phyloP scores from a whole-genome alignment of 2,113 vertebrate species.

The Aleadryas rufinucha region DNA sequence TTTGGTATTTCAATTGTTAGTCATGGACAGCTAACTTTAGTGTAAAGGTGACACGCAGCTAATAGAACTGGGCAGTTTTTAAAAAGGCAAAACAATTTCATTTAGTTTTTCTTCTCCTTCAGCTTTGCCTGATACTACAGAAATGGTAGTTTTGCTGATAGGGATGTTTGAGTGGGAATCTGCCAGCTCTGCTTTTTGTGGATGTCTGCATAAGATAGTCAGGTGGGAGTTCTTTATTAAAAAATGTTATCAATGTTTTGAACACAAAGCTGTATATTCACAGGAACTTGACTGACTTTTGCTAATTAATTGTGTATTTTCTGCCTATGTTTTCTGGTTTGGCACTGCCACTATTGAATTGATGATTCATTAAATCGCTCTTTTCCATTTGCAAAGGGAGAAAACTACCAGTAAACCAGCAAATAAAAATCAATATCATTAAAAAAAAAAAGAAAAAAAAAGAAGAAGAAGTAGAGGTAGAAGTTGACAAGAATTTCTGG shows the following conservation, averaged over 20 bases:
- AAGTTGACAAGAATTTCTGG: background rate
- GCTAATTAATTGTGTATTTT: background rate
- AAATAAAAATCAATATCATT: slow-evolving; percentile 21
- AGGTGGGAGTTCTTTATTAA: background rate
- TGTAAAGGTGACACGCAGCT: background rate
- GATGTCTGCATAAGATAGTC: background rate
- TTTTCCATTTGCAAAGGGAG: background rate
- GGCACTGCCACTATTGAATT: background rate
- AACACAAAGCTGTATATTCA: background rate
- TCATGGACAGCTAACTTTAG: background rate
- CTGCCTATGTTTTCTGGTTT: background rate
- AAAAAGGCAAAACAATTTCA: background rate
- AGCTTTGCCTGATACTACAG: background rate
- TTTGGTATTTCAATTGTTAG: background rate
- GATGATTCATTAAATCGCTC: background rate
- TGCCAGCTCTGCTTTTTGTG: background rate
- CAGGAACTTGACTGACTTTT: background rate
- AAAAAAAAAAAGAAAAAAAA: background rate
- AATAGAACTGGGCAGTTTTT: background rate
- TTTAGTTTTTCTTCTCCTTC: background rate
- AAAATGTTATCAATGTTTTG: slow-evolving; percentile 4
- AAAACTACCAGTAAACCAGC: background rate
- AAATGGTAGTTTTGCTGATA: background rate
- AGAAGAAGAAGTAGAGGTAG: background rate
- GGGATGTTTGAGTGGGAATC: background rate